These are phyloP conservation scores for Nasonia longicornis DNA, from an alignment of 1,140 invertebrate species.

Conservation along the genomic window DNA sequence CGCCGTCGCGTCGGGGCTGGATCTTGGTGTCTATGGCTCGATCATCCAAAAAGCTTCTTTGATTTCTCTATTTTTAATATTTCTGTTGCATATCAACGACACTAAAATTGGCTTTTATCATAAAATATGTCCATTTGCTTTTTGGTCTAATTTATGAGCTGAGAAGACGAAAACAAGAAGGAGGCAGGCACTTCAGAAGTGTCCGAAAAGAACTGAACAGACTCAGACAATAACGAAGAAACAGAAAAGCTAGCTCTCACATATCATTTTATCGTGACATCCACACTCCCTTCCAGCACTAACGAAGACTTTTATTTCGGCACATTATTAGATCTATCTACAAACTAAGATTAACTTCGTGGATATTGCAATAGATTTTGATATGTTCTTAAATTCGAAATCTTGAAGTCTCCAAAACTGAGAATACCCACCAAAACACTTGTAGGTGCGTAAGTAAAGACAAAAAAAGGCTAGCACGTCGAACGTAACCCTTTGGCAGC, in stretches of 20 bases:
- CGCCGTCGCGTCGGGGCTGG: slow-evolving; percentile 10
- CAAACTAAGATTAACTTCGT: background rate
- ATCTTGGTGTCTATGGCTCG: slow-evolving; percentile 29
- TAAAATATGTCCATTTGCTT: too few relatives aligned
- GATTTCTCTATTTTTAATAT: background rate
- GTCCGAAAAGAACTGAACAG: background rate
- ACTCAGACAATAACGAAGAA: slow-evolving; percentile 41
- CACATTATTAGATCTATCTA: slow-evolving; percentile 11
- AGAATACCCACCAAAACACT: background rate
- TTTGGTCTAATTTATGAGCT: background rate
- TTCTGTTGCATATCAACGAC: too few relatives aligned
- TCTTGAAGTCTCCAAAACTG: background rate
- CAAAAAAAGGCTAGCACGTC: background rate
- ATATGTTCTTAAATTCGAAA: too few relatives aligned
- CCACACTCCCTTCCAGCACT: slow-evolving; percentile 43
- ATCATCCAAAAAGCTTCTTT: slow-evolving; percentile 6
- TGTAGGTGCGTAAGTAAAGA: background rate
- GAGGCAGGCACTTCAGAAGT: background rate
- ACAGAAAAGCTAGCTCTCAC: slow-evolving; percentile 37
- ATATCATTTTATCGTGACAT: slow-evolving; percentile 54
- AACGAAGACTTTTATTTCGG: slow-evolving; percentile 1
- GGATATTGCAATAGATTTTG: background rate
- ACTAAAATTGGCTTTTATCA: too few relatives aligned
- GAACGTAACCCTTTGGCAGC: slow-evolving; percentile 27
- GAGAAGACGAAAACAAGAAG: background rate